These are phyloP conservation scores for Cryptomyrus ogoouensis DNA, from an alignment of 2,113 vertebrate genomes.

Conservation along the genomic window DNA sequence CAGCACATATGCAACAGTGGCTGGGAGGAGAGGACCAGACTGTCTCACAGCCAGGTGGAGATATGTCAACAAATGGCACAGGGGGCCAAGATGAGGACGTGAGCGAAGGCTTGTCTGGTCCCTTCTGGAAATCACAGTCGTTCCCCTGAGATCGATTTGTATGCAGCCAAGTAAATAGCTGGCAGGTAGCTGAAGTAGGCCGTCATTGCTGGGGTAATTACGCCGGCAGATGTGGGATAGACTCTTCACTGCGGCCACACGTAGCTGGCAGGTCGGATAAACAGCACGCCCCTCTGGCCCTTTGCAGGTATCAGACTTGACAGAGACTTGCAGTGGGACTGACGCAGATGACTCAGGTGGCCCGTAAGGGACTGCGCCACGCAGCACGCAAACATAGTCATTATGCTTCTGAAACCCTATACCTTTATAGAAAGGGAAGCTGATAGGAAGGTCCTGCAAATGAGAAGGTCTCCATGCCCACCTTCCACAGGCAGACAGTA, in stretches of 20 bases:
- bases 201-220: neutral
- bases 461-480: neutral
- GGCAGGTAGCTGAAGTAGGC: neutral
- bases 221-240: slow-evolving; percentile 13
- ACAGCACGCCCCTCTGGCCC: slow-evolving; percentile 32
- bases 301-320: slow-evolving; percentile 16
- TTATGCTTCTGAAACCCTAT: neutral
- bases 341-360: neutral
- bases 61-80: neutral
- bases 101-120: neutral
- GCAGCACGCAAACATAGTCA: neutral
- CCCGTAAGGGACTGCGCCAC: neutral
- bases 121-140: neutral
- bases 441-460: neutral
- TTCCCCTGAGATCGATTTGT: neutral
- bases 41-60: slow-evolving; percentile 20
- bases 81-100: neutral
- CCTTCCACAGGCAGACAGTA: neutral
- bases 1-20: neutral
- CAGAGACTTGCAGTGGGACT: slow-evolving; percentile 32
- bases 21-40: neutral
- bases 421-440: neutral
- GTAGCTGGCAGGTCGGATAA: slow-evolving; percentile 34
- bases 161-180: slow-evolving; percentile 19
- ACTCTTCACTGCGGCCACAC: slow-evolving; percentile 6